Evolutionary conservation across 2,797 vertebrate species (phyloP), one percentile per base, ranked within the genome.

Genomic region (Florisuga fusca): DNA sequence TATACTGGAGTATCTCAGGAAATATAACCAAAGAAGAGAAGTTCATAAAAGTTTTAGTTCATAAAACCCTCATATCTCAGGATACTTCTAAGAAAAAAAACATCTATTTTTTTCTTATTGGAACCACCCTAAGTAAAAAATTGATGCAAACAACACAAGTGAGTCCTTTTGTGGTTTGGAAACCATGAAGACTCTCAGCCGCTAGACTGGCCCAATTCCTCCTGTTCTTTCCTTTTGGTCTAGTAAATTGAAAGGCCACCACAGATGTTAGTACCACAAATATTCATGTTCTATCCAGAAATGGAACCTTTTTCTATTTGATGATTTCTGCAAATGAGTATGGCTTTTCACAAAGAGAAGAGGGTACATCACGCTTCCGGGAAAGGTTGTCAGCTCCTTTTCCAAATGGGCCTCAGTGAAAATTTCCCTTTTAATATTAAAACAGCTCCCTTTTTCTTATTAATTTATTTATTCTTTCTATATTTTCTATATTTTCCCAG

Each of bases 161-260:
- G 82, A 89, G 62, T 58, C 41, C 84, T 90, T 85, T 48, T 96
- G 94, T 61, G 93, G 94, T 96, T 95, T 96, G 94, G 94, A 96
- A 93, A 38, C 31, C 41, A n/a, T 69, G 75, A 72, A 81, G 79
- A 63, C 38, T 75, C 69, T 68, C 51, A 92, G 46, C 94, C 87
- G 63, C 94, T 73, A 89, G 79, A 43, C 74, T 94, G 93, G 89
- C 71, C 61, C 83, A 87, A 43, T 93, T 91, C 87, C 66, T 96
- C 63, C 67, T 63, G 31, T 46, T 93, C 71, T 86, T 88, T 88
- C 51, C 71, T 91, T 94, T 91, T 76, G 46, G 63, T 95, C 63
- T 86, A 64, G 80, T 77, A 94, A 94, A 88, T 58, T 79, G 83
- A 94, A 95, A 93, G 89, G 92, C 95, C 89, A 87, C 83, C 85